Base-by-base conservation (phyloP, 2,888 invertebrate species). In the Athrips mouffetella region DNA sequence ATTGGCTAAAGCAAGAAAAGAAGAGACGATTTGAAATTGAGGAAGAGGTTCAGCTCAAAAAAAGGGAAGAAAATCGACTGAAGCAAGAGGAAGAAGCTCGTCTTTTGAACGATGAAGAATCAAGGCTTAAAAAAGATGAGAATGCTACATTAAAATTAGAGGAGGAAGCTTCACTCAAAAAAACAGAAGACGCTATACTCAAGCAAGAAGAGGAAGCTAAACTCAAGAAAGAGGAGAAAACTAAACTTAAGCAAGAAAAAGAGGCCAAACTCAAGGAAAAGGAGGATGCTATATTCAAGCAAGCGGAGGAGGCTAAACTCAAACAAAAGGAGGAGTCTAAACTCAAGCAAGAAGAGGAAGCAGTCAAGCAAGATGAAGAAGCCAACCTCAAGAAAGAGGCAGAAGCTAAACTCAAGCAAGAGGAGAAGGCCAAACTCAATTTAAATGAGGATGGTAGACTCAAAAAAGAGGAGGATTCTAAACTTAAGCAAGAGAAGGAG, bases 381-480 rank as follows among this genome's bases (percentile, higher is more conserved):
- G 35, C 15, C 7, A 15, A 2, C 4, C 16, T 29, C 23, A 16
- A 31, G 16, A 16, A 15, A 15, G 33, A 16, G 16, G 2, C 18
- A 1, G 42, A 55, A 25, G 15, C 29, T 11, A 21, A 47, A 8
- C 29, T 6, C n/a, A 31, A 21, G 13, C 16, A 44, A 51, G 37
- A 55, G 13, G 55, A 62, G 11, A 55, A 61, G 50, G 37, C 16
- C 8, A 45, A 49, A 23, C 49, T 41, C n/a, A 47, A 49, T n/a
- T n/a, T n/a, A 21, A 39, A 51, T 41, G 50, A 48, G 20, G 27
- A 45, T 20, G 45, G 50, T 50, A 51, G 50, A 47, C 10, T n/a
- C 18, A 39, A 53, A 21, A 30, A 52, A 16, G 7, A 25, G 15
- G 25, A 41, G 8, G 16, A 21, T 13, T 4, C 33, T 37, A 3